phyloP scores from a whole-genome alignment of 2,888 invertebrate species.

The Meiosimyza decipiens region DNA sequence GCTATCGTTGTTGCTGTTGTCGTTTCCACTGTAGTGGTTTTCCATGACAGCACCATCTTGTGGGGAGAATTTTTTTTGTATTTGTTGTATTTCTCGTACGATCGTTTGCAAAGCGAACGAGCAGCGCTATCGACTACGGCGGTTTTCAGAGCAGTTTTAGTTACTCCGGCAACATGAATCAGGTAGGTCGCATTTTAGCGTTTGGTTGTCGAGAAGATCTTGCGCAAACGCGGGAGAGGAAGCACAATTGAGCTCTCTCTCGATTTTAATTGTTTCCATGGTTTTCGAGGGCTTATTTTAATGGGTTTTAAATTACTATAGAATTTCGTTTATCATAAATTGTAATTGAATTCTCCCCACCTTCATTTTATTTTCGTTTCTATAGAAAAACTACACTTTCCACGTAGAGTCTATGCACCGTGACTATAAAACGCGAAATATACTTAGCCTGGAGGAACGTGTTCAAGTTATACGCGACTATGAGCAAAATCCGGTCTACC shows the following conservation, averaged over 20 bases:
- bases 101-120: conserved; percentile 7
- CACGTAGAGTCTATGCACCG: conserved; percentile 32
- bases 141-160: conserved; percentile 45
- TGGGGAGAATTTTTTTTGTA: neutral
- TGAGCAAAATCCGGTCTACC: conserved; percentile 49
- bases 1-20: no score
- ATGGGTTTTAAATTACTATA: neutral
- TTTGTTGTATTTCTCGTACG: neutral
- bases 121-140: conserved; percentile 14
- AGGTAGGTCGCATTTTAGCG: conserved; percentile 40
- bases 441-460: conserved; percentile 50
- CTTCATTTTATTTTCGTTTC: neutral
- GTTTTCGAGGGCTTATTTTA: conserved; percentile 26
- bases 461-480: conserved; percentile 52
- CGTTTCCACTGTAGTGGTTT: no score
- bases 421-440: conserved; percentile 50
- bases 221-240: neutral
- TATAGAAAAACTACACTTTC: conserved; percentile 6
- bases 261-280: neutral
- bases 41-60: no score
- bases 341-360: neutral
- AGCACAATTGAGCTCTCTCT: neutral
- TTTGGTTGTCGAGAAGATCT: neutral
- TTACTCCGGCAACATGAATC: conserved; percentile 46
- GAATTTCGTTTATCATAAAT: neutral